phyloP scores from a whole-genome alignment of 2,888 invertebrate genomes.

The Eupithecia exiguata region DNA sequence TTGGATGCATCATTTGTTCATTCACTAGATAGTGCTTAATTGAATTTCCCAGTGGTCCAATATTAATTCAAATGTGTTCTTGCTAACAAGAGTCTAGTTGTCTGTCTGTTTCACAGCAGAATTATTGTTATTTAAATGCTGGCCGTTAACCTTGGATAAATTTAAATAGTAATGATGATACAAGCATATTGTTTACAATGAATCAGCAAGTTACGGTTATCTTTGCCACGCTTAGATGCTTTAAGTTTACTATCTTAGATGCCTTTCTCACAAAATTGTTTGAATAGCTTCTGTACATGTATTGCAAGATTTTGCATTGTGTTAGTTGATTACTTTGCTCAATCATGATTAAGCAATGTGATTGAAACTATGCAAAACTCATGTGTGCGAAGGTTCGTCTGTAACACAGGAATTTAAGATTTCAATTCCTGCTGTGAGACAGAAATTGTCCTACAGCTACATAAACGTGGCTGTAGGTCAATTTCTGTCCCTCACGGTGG shows the following conservation, averaged over 20 bases:
- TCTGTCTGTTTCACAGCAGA: conserved; percentile 19
- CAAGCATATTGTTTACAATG: conserved; percentile 11
- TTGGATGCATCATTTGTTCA: background rate
- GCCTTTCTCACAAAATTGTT: background rate
- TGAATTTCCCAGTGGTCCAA: background rate
- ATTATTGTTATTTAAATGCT: conserved; percentile 15
- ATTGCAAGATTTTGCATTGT: background rate
- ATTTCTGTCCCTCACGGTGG: too few relatives aligned
- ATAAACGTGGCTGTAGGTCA: too few relatives aligned
- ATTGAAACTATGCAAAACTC: background rate
- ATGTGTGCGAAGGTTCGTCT: background rate
- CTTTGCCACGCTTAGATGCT: background rate
- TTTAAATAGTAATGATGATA: conserved; percentile 31
- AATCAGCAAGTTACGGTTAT: conserved; percentile 20
- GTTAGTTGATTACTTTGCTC: background rate
- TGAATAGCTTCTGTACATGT: background rate
- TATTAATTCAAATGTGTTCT: background rate
- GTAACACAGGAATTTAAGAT: background rate
- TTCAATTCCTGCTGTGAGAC: background rate
- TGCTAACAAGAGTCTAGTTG: background rate
- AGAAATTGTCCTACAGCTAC: background rate
- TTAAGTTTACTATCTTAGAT: background rate
- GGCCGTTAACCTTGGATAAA: conserved; percentile 30
- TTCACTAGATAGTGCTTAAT: background rate
- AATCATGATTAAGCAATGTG: background rate